Conservation (phyloP, 2,888 invertebrate species). For the Liopterus haemorrhoidalis region DNA sequence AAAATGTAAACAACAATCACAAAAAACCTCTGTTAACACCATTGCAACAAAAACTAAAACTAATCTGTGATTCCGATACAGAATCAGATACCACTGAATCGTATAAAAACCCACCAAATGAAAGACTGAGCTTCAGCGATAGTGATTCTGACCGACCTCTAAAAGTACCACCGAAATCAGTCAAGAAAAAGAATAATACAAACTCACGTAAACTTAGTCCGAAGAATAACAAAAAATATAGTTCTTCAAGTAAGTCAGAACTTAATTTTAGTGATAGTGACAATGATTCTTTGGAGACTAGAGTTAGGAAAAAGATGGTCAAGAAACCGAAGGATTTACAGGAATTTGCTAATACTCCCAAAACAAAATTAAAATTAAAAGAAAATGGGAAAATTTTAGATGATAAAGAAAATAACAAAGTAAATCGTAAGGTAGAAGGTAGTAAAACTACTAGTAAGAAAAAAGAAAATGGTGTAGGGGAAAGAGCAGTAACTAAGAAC, state of each 20-base stretch:
- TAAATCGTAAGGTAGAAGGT: conserved; percentile 3
- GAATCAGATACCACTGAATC: conserved; percentile 14
- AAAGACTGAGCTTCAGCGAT: conserved; percentile 16
- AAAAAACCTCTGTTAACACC: too few relatives aligned
- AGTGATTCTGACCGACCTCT: conserved; percentile 9
- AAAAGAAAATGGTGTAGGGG: conserved; percentile 10
- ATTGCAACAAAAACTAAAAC: too few relatives aligned
- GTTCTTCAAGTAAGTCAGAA: conserved; percentile 9
- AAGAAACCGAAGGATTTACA: conserved; percentile 16
- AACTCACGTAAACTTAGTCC: conserved; percentile 11
- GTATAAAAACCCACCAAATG: conserved; percentile 10
- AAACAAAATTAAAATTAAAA: conserved; percentile 26
- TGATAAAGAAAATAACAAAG: conserved; percentile 10
- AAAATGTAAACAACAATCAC: too few relatives aligned
- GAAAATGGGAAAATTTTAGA: conserved; percentile 26
- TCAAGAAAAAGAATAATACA: conserved; percentile 1
- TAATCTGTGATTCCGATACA: conserved; percentile 38
- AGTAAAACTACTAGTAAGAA: conserved; percentile 26
- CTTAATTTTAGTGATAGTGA: conserved; percentile 17
- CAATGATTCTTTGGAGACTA: conserved; percentile 14
- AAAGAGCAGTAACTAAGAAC: conserved; percentile 22
- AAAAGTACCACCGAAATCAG: conserved; percentile 5
- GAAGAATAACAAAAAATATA: conserved; percentile 8
- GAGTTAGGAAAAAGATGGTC: conserved; percentile 16
- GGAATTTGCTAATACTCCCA: conserved; percentile 9